Percentiles rank a stretch among this genome's conserved stretches.
These are phyloP conservation scores for Otolemur garnettii DNA, from an alignment of 2,113 vertebrate species.

Conservation along the genomic window DNA sequence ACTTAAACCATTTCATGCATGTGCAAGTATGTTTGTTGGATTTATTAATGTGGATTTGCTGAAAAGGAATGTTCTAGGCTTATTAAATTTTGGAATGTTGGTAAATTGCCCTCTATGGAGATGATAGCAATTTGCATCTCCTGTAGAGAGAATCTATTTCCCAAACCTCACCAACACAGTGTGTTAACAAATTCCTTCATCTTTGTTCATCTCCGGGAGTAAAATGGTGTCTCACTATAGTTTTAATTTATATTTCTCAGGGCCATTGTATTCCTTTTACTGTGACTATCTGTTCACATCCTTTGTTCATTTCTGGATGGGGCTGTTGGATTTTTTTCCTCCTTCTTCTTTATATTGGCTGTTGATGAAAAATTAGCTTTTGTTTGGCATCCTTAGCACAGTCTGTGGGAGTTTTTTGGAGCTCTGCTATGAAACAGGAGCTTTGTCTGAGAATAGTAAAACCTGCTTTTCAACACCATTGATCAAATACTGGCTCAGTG, in stretches of 20 bases:
- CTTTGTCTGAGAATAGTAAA: constrained; percentile 68
- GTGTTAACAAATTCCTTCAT: background rate
- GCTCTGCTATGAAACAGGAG: constrained; percentile 26
- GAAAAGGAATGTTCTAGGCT: background rate
- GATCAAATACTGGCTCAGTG: constrained; percentile 50
- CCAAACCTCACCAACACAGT: background rate
- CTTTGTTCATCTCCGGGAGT: background rate
- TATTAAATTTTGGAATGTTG: background rate
- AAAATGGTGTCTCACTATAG: background rate
- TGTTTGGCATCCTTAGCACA: constrained; percentile 28
- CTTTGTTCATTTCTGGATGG: background rate
- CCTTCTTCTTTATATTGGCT: constrained; percentile 57
- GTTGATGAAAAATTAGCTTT: constrained; percentile 62
- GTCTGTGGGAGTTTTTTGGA: constrained; percentile 32
- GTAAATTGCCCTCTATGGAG: background rate
- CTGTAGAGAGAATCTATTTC: background rate
- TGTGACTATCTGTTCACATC: background rate
- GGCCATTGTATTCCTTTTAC: background rate
- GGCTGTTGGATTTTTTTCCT: background rate
- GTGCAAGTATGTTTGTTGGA: background rate
- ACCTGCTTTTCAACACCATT: constrained; percentile 71
- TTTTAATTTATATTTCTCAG: background rate
- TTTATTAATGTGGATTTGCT: constrained; percentile 11
- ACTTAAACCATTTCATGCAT: background rate
- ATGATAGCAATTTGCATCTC: background rate